Conservation (phyloP, 2,113 vertebrate species). For the Crotophaga sulcirostris region DNA sequence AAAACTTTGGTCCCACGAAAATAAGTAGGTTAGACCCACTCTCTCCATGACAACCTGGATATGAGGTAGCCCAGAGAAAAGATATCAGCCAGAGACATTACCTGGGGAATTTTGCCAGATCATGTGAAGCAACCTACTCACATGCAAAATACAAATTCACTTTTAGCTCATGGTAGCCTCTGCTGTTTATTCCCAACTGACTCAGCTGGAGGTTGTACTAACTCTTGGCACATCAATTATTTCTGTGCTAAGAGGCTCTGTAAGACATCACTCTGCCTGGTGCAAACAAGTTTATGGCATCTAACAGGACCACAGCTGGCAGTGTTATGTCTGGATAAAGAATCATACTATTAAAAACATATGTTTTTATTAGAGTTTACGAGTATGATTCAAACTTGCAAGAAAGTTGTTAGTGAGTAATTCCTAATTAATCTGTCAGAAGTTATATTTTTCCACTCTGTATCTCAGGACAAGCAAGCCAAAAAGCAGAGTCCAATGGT, state of each 20-base stretch:
- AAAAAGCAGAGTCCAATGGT: not conserved
- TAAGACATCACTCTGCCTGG: not conserved
- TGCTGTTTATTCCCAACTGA: not conserved
- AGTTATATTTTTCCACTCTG: not conserved
- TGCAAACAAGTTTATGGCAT: not conserved
- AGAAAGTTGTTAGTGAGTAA: not conserved
- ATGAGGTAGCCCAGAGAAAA: not conserved
- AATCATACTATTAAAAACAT: not conserved
- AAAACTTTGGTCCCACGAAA: not conserved
- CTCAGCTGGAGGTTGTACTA: not conserved
- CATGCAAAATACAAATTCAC: not conserved
- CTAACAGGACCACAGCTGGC: not conserved
- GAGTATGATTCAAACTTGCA: not conserved
- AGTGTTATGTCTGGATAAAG: not conserved
- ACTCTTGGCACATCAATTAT: fast-evolving
- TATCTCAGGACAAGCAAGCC: not conserved
- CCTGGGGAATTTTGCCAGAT: not conserved
- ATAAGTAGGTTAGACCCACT: not conserved
- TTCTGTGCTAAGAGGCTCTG: fast-evolving
- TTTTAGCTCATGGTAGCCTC: not conserved
- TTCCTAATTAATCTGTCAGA: not conserved
- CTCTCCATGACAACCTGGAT: fast-evolving
- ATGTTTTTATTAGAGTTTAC: not conserved
- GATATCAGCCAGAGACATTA: fast-evolving
- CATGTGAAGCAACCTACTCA: not conserved